Evolutionary conservation across 2,888 invertebrate species (phyloP).

Genomic region (Lapara coniferarum): DNA sequence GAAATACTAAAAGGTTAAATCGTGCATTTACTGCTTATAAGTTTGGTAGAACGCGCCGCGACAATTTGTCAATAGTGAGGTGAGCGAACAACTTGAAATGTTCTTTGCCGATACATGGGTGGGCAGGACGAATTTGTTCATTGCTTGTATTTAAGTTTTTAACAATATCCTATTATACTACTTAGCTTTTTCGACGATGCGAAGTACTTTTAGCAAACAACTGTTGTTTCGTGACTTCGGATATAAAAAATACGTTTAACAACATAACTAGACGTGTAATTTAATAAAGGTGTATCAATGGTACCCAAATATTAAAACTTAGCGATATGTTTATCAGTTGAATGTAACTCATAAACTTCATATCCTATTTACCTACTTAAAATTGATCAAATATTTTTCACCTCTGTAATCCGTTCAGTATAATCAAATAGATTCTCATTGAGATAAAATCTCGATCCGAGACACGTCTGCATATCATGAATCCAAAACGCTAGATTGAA

Average conservation of each 20-base stretch:
- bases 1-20: background rate
- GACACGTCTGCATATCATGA: slow-evolving; percentile 15
- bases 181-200: no score
- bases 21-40: background rate
- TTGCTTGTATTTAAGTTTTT: background rate
- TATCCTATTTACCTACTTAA: no score
- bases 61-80: background rate
- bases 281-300: no score
- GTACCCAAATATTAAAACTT: no score
- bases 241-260: no score
- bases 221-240: no score
- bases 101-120: background rate
- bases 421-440: slow-evolving; percentile 15
- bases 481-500: slow-evolving; percentile 22
- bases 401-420: background rate
- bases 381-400: background rate
- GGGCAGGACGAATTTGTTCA: background rate
- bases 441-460: slow-evolving; percentile 28
- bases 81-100: slow-evolving; percentile 1
- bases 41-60: background rate
- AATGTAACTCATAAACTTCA: no score
- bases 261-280: no score
- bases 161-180: no score
- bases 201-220: no score
- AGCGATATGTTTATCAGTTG: no score